Evolutionary conservation across 2,888 invertebrate species (phyloP), one percentile per base, ranked within the genome.

Genomic region (Latheticus oryzae): DNA sequence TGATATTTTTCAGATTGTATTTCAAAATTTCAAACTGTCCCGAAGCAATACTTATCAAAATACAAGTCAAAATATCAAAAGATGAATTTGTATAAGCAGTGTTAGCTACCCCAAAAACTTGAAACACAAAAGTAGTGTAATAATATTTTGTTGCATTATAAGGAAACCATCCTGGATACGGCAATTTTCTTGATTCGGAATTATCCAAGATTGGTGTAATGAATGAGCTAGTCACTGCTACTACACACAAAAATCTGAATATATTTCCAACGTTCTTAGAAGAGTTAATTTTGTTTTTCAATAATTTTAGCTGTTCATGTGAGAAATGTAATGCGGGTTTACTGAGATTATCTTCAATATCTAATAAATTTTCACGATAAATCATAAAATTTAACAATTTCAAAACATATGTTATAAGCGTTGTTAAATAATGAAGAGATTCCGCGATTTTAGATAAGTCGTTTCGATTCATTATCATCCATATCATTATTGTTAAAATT

Each of bases 11-110:
- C 9, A 54, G 35, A 26, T 54, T 54, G 13, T 45, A 16, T 13
- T 45, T 54, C 23, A 54, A 19, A 16, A 54, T 37, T 5, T 45
- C 33, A n/a, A 54, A 45, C 24, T 35, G 24, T n/a, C 16, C 33
- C 1, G 54, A 23, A 5, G 45, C 54, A 11, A 45, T 1, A 12
- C 45, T 45, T 1, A 17, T 9, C 16, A 54, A 17, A 11, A 26
- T 43, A 35, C 43, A 32, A 9, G 35, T 35, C 32, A 35, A 3
- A 9, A 32, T 26, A 24, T 58, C 57, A 16, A 52, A 23, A 5
- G 23, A 30, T 3, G 26, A 21, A 13, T 58, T 58, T 17, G 21
- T 23, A 13, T 19, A 32, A 7, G 57, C 57, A 30, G 37, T 58
- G 16, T 26, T 26, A 11, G 13, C 12, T 8, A 58, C 5, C 35